Conservation (phyloP, 1,140 invertebrate genomes). For the Papilio xuthus region DNA sequence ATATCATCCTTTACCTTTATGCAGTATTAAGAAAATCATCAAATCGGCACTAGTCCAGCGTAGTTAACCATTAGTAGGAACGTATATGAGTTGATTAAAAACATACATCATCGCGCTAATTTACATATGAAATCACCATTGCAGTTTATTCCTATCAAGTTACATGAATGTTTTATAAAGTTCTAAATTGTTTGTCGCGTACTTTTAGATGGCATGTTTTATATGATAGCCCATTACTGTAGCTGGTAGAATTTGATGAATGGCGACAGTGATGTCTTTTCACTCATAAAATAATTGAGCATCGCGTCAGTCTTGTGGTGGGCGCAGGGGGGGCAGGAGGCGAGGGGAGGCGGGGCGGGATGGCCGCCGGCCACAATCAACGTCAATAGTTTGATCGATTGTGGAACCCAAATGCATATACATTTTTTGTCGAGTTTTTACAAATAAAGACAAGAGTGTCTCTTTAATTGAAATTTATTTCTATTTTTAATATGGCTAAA, state of each 20-base stretch:
- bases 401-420: constrained; percentile 1
- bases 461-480: background rate
- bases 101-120: no score
- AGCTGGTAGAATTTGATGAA: constrained; percentile 13
- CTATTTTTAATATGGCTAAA: background rate
- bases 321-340: background rate
- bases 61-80: no score
- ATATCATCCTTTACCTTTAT: no score
- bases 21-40: no score
- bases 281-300: constrained; percentile 44
- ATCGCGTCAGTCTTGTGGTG: background rate
- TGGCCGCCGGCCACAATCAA: background rate
- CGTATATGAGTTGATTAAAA: no score
- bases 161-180: background rate
- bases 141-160: no score
- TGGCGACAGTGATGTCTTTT: constrained; percentile 27
- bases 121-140: no score
- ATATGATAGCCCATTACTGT: background rate
- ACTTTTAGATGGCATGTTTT: background rate
- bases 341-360: background rate
- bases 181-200: background rate
- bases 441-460: background rate
- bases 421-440: background rate
- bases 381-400: constrained; percentile 18
- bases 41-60: no score